These are phyloP conservation scores for Cephus sareptanus DNA, from an alignment of 2,888 invertebrate genomes.

Conservation along the genomic window DNA sequence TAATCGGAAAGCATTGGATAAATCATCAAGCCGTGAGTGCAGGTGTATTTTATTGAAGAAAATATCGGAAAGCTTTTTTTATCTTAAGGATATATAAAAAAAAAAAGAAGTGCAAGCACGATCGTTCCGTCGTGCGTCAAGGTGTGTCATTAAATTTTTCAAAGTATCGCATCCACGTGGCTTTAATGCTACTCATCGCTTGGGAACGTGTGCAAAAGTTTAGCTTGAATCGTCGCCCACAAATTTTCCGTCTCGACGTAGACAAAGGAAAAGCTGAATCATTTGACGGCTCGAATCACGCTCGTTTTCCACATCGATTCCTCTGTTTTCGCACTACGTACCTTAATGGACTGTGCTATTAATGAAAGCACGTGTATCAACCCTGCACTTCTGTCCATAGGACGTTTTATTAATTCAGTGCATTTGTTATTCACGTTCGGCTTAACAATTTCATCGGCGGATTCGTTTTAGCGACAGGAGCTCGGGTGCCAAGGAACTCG, in stretches of 20 bases:
- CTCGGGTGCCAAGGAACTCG: neutral
- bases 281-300: slow-evolving; percentile 28
- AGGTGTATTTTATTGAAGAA: neutral
- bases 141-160: neutral
- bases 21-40: neutral
- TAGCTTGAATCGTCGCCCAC: slow-evolving; percentile 30
- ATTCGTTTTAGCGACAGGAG: neutral
- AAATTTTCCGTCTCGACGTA: slow-evolving; percentile 14
- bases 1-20: neutral
- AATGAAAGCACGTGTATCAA: neutral
- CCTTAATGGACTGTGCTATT: neutral
- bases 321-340: neutral
- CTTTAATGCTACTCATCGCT: neutral
- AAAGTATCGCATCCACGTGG: neutral
- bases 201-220: slow-evolving; percentile 3
- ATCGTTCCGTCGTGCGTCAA: neutral
- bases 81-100: neutral
- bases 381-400: neutral
- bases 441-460: neutral
- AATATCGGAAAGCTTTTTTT: slow-evolving; percentile 2
- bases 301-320: slow-evolving; percentile 21
- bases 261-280: slow-evolving; percentile 54
- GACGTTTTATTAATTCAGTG: neutral
- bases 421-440: neutral
- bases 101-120: neutral